Base-by-base conservation (phyloP, 2,113 vertebrate genomes). In the Sphyrna mokarran region DNA sequence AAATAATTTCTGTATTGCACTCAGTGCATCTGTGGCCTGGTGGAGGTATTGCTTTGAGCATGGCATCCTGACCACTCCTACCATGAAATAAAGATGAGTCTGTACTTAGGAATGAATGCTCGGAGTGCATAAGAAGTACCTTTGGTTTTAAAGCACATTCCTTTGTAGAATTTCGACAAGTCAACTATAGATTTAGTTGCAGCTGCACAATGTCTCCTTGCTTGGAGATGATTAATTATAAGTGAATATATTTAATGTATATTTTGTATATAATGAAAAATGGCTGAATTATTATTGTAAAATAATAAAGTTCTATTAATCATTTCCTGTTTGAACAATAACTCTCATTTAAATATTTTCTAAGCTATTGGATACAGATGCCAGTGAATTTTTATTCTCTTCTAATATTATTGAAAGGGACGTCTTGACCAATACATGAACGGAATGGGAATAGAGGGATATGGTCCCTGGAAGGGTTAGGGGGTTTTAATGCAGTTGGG, bases 261-360 rank as follows among this genome's bases (percentile, higher is more conserved):
- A 95, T 95, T 95, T 76, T 95, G 94, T 95, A 95, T 54, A 95
- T 95, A 95, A 40, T 54, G 26, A 72, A 95, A 95, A 72, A 72
- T 95, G 69, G 94, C 94, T 33, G 37, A 48, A 95, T 72, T 95
- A 70, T 95, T 23, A 54, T 43, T 95, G 94, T 95, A 95, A 95
- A 95, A 95, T 95, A 95, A 95, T 95, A 95, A 95, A 95, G 94
- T 95, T 95, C 69, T 95, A 95, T 95, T 72, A 95, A 95, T 95
- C 68, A 72, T 43, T 95, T 72, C 68, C 94, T 93, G 61, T 95
- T 4, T 11, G 43, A 72, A 29, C 68, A 48, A 26, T 54, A 76
- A 76, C 16, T 37, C 22, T 76, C 10, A 69, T 66, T 5, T 69
- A 22, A 43, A 54, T 48, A 23, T 43, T 48, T 70, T 72, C 11